Conservation (phyloP, 2,888 invertebrate genomes). For the Bedellia somnulentella region DNA sequence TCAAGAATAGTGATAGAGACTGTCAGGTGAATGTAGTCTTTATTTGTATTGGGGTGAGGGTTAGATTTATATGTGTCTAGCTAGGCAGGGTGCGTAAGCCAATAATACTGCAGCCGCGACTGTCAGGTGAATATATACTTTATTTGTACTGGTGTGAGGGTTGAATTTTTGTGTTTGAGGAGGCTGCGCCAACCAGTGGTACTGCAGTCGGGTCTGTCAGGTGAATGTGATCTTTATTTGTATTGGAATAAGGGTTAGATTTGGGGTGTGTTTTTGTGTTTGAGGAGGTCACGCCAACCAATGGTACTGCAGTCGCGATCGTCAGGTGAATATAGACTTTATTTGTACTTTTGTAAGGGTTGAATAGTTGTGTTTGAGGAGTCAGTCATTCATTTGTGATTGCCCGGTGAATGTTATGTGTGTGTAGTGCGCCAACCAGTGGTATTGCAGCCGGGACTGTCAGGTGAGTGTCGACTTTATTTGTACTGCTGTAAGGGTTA, state of each 20-base stretch:
- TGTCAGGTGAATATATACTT: no score
- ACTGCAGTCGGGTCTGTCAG: slow-evolving; percentile 92
- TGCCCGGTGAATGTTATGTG: slow-evolving; percentile 90
- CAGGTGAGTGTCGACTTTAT: no score
- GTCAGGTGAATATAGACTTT: slow-evolving; percentile 67
- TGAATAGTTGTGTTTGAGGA: no score
- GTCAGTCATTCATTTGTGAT: no score
- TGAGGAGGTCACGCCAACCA: slow-evolving; percentile 90
- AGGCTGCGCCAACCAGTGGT: slow-evolving; percentile 91
- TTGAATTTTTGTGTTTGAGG: slow-evolving; percentile 73
- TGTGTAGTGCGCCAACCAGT: slow-evolving; percentile 88
- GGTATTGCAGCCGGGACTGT: slow-evolving; percentile 94
- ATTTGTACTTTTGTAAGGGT: slow-evolving; percentile 4
- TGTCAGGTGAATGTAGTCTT: no score
- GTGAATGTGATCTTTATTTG: slow-evolving; percentile 38
- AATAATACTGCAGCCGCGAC: not conserved
- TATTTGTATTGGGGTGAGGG: no score
- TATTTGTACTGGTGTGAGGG: not conserved
- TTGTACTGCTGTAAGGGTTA: no score
- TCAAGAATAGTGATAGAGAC: no score
- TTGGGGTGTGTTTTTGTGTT: no score
- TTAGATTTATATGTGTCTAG: no score
- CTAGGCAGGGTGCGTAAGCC: no score
- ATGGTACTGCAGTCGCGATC: slow-evolving; percentile 93
- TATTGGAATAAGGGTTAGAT: no score